Base-by-base conservation (phyloP, 2,888 invertebrate species). In the Dasysyrphus albostriatus region DNA sequence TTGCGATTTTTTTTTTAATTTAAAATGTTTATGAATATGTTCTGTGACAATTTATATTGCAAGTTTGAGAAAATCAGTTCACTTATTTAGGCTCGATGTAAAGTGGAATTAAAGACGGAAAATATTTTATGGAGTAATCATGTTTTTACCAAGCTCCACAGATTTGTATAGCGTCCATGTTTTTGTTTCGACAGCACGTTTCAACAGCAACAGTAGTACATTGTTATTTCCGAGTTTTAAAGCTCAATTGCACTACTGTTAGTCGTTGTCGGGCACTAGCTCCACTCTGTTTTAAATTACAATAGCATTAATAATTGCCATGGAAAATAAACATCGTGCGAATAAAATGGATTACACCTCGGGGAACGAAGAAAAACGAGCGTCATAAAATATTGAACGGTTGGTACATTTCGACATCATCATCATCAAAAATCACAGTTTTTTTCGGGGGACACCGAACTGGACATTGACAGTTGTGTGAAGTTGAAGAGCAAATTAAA, bases 321-420 rank as follows among this genome's bases (percentile, higher is more conserved):
- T 67, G 37, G 34, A 65, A 63, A 65, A 79, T 65, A 49, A 65
- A 63, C 34, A 73, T 39, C 58, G 42, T 80, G 58, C 58, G 16
- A 47, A 59, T 49, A 42, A 14, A 65, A 44, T 37, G 78, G 44
- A 72, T 69, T 69, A 77, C 49, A 61, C 44, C 34, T 56, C 39
- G 42, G 42, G 72, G 24, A 63, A 67, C 7, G 34, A 49, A 42
- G 29, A 14, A n/a, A 9, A 65, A 63, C 39, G 47, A 51, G 58
- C 42, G 79, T 65, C 12, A 37, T 16, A 12, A 67, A 42, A 29
- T 37, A 24, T 19, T 8, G 10, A 32, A 51, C n/a, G 16, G n/a
- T 16, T 6, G 14, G 24, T 14, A 54, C 19, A 56, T 51, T 51
- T 47, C 10, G 10, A 49, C 54, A 63, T 39, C 16, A 32, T 65